Evolutionary conservation across 1,140 invertebrate genomes (phyloP), one percentile per base, ranked within the genome.

Genomic region (Bombus sibiricus): DNA sequence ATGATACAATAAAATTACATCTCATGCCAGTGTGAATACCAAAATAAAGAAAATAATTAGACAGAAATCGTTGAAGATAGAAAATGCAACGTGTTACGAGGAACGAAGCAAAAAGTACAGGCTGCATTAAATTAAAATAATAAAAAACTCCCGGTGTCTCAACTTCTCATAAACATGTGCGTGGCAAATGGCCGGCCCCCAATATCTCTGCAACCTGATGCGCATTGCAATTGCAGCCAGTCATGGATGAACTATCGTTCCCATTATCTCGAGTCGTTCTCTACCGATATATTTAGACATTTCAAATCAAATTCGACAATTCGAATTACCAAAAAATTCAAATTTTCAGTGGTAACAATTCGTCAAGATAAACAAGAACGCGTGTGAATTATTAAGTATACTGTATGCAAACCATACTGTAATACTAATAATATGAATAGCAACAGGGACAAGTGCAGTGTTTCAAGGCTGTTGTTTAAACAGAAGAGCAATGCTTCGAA

Each of bases 131-230:
- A 83, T 66, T 59, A 18, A 34, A 75, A 43, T 66, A 86, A 72
- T 39, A 88, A 88, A 81, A 77, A 81, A 43, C 37, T 39, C 43
- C 32, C 15, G 68, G 79, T 77, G 71, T 41, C 62, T 22, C 22
- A 68, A 81, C 72, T 77, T 83, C 86, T 73, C 75, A 72, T 59
- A 77, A 86, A 84, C 90, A 91, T 82, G 79, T 92, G 91, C 77
- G 68, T 73, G 75, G 69, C 91, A 92, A 93, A 89, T 92, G 90
- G 47, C 74, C 9, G 47, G 39, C 41, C 74, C n/a, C 43, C 39
- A 73, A 76, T 91, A 80, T 75, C 53, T 77, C 78, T 90, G 83
- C 85, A 92, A 91, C 86, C 73, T 89, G 88, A 74, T 79, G 75
- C 68, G n/a, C 62, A 62, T 80, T 77, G 68, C 62, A 83, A 72